Conservation (phyloP, 2,888 invertebrate genomes). For the Unio pictorum region DNA sequence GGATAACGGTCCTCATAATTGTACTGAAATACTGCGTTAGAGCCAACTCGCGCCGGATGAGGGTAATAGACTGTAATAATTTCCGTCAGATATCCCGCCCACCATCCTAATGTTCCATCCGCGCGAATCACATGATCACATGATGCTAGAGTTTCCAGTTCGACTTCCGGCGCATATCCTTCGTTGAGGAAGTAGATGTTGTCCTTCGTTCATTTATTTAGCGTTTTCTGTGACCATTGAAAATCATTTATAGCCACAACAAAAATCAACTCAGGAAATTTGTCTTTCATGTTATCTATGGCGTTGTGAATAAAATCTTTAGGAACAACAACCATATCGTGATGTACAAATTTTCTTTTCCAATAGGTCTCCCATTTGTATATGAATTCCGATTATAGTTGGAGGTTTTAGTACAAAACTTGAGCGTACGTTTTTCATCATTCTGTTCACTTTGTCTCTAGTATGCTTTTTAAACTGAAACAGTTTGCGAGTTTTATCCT, state of each 20-base stretch:
- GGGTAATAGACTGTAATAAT: slow-evolving; percentile 20
- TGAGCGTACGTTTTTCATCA: neutral
- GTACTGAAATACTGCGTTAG: slow-evolving; percentile 11
- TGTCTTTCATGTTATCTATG: slow-evolving; percentile 8
- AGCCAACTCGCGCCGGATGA: slow-evolving; percentile 17
- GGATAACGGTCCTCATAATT: slow-evolving; percentile 17
- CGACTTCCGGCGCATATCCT: slow-evolving; percentile 2
- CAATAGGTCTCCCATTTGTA: slow-evolving; percentile 18
- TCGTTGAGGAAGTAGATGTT: too few relatives aligned
- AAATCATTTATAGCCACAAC: slow-evolving; percentile 25
- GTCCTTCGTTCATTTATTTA: too few relatives aligned
- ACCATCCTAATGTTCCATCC: slow-evolving; percentile 30
- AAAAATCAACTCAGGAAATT: slow-evolving; percentile 13
- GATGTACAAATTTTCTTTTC: neutral
- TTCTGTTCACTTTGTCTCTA: slow-evolving; percentile 5
- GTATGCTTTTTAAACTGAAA: slow-evolving; percentile 17
- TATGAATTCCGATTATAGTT: slow-evolving; percentile 20
- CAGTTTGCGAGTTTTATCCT: slow-evolving; percentile 9
- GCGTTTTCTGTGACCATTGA: slow-evolving; percentile 10
- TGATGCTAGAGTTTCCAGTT: slow-evolving; percentile 17
- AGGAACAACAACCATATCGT: slow-evolving; percentile 6
- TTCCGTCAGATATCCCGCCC: slow-evolving; percentile 26
- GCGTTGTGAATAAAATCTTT: slow-evolving; percentile 17
- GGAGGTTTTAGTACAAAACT: slow-evolving; percentile 2
- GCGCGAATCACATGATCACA: slow-evolving; percentile 27